phyloP scores from a whole-genome alignment of 1,140 invertebrate genomes.

The Steinernema khuongi region DNA sequence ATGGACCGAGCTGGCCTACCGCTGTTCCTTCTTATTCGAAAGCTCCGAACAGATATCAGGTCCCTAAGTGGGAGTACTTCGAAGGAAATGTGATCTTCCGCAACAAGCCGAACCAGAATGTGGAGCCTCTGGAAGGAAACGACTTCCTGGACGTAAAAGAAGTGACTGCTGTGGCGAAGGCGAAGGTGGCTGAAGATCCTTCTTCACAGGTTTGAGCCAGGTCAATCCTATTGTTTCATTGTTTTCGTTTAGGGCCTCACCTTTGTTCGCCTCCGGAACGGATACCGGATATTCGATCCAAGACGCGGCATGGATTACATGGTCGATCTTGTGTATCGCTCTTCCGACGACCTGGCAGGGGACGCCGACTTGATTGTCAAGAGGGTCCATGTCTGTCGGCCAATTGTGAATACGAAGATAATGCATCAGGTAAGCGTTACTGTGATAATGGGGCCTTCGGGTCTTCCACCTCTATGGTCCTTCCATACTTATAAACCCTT shows the following conservation, averaged over 20 bases:
- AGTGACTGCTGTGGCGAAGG: constrained; percentile 37
- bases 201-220: neutral
- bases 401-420: constrained; percentile 51
- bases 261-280: constrained; percentile 45
- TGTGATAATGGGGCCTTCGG: no score
- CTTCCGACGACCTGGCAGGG: neutral
- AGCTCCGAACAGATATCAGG: constrained; percentile 55
- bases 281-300: constrained; percentile 51
- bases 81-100: constrained; percentile 50
- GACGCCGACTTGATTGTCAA: constrained; percentile 17
- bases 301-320: constrained; percentile 56
- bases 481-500: no score
- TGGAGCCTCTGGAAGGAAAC: constrained; percentile 39
- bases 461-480: no score
- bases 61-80: constrained; percentile 56
- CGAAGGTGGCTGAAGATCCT: constrained; percentile 28
- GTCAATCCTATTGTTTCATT: neutral
- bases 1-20: constrained; percentile 44
- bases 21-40: constrained; percentile 33
- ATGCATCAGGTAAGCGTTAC: constrained; percentile 42
- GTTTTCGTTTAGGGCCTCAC: constrained; percentile 30
- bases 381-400: constrained; percentile 44
- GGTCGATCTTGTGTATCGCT: constrained; percentile 51
- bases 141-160: constrained; percentile 49
- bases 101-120: constrained; percentile 55